Conservation (phyloP, 2,113 vertebrate genomes). For the Rallus limicola region DNA sequence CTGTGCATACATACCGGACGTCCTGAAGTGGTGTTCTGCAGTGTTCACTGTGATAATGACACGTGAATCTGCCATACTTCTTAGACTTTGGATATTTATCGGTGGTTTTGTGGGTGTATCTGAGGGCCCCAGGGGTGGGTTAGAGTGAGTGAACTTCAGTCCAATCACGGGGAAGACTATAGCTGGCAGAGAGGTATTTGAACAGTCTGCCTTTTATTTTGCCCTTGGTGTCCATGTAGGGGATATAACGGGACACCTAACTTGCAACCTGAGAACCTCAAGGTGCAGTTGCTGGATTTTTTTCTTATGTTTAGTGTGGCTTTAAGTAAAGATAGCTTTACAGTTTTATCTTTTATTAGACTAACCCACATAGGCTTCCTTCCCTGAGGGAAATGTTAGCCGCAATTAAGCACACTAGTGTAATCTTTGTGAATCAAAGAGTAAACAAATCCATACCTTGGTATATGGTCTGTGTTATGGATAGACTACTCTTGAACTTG, state of each 20-base stretch:
- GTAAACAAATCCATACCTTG: conserved; percentile 37
- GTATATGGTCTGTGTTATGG: not conserved
- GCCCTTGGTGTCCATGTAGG: not conserved
- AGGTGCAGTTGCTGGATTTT: not conserved
- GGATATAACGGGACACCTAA: not conserved
- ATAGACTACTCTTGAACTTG: not conserved
- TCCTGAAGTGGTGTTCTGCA: not conserved
- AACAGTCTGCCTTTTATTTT: not conserved
- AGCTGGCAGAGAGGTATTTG: not conserved
- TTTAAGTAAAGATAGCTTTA: conserved; percentile 17
- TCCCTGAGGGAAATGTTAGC: not conserved
- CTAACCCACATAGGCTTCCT: conserved; percentile 24
- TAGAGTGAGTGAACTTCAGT: not conserved
- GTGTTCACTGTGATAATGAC: not conserved
- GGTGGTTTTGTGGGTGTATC: not conserved
- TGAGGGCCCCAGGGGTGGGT: not conserved
- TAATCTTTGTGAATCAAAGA: conserved; percentile 52
- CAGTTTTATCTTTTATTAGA: conserved; percentile 47
- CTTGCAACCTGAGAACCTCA: not conserved
- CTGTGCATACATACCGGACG: not conserved
- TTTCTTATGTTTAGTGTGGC: conserved; percentile 23
- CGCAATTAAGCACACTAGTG: not conserved
- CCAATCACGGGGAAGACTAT: not conserved
- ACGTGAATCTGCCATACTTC: not conserved
- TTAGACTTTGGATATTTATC: not conserved